Evolutionary conservation across 1,140 invertebrate genomes (phyloP).

Genomic region (Colletes latitarsis): DNA sequence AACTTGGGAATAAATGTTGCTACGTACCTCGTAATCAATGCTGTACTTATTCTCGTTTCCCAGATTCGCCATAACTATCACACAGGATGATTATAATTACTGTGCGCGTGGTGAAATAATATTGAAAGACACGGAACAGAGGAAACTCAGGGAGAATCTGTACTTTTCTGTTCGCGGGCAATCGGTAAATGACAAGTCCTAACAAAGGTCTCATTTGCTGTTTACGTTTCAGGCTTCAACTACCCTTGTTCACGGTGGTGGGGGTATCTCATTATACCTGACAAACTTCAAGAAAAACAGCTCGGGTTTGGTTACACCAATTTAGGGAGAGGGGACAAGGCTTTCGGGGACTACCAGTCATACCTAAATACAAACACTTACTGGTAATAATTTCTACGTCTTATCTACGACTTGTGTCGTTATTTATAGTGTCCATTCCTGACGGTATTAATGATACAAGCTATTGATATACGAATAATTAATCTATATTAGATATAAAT

Average conservation of each 20-base stretch:
- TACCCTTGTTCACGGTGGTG: slow-evolving; percentile 12
- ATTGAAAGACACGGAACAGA: neutral
- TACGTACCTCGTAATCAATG: neutral
- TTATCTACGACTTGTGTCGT: neutral
- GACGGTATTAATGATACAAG: no score
- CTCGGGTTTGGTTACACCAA: neutral
- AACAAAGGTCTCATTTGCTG: neutral
- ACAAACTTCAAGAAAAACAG: neutral
- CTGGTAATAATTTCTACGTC: neutral
- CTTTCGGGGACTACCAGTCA: neutral
- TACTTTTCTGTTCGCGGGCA: neutral
- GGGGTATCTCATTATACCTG: slow-evolving; percentile 32
- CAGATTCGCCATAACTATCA: neutral
- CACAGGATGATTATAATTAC: neutral
- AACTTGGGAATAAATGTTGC: neutral
- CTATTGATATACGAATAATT: no score
- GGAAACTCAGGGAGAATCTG: neutral
- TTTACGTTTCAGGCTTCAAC: neutral
- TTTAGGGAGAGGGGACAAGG: neutral
- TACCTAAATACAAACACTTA: neutral
- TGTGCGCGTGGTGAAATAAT: neutral
- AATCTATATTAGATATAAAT: no score
- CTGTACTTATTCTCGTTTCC: rapidly evolving
- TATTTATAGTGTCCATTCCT: no score
- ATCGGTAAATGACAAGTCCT: slow-evolving; percentile 8